phyloP scores from a whole-genome alignment of 1,140 invertebrate genomes.

The Drosophila subobscura region DNA sequence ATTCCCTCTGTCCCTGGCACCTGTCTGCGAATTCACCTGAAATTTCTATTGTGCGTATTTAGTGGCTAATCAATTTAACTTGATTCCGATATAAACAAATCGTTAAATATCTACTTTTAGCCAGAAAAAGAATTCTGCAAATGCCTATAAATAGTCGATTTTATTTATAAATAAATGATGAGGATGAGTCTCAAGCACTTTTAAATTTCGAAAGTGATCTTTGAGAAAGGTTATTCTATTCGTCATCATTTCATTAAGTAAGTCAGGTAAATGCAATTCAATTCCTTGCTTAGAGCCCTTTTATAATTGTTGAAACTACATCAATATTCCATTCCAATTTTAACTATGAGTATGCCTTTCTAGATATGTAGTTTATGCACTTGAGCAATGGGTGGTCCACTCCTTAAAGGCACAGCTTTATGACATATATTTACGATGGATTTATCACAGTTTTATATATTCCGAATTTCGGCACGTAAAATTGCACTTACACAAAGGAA shows the following conservation, averaged over 20 bases:
- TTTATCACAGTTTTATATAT: background rate
- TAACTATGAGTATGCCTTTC: background rate
- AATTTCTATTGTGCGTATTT: conserved; percentile 19
- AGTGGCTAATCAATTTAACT: conserved; percentile 37
- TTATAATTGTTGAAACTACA: no score
- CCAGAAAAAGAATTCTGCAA: conserved; percentile 25
- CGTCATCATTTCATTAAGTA: no score
- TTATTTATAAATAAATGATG: conserved; percentile 27
- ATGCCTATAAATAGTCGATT: conserved; percentile 28
- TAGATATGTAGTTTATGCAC: conserved; percentile 1
- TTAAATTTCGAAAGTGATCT: background rate
- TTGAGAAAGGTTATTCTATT: background rate
- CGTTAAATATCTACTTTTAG: conserved; percentile 9
- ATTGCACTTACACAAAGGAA: conserved; percentile 24
- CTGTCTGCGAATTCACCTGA: conserved; percentile 42
- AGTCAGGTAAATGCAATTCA: no score
- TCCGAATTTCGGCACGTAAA: conserved; percentile 27
- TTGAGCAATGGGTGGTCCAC: background rate
- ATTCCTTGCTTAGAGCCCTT: no score
- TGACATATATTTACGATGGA: background rate
- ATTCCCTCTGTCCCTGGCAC: conserved; percentile 9
- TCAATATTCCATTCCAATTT: no score
- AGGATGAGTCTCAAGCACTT: background rate
- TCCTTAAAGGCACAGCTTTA: conserved; percentile 6
- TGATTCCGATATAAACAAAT: conserved; percentile 49